Evolutionary conservation across 2,797 vertebrate genomes (phyloP), one percentile per base, ranked within the genome.

Genomic region (Leptatherina wallacei): DNA sequence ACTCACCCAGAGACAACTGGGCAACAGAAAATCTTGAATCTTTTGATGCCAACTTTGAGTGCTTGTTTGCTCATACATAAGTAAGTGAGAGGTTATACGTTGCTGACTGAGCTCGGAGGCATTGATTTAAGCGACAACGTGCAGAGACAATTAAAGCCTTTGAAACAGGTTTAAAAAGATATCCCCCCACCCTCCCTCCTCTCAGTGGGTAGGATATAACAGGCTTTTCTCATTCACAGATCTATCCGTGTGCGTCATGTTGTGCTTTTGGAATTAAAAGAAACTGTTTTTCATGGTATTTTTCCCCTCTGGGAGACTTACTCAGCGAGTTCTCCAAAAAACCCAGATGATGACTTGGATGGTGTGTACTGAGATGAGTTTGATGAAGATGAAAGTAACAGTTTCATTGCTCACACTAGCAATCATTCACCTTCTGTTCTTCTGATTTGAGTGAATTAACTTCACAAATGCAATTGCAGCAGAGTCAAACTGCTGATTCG

Each of bases 401-500:
- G 56, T 74, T 64, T 54, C n/a, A 49, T 16, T 40, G 27, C 58
- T 27, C 63, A 27, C 51, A 33, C 51, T 66, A 42, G 66, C 51
- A 72, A 4, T 6, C 72, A 18, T 76, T 80, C 13, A n/a, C 27
- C 35, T 65, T 62, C 51, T 4, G 55, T 73, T 80, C 73, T 55
- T 61, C 40, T 76, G 29, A 79, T 86, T 65, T 71, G 22, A 64
- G 35, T 84, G 82, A 65, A 74, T 82, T 78, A 66, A 68, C 56
- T 69, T 60, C 61, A 65, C 65, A 78, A 73, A 85, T 78, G 80
- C 86, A 65, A 78, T 30, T 4, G 14, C 80, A 83, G 85, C 84
- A 88, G 54, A 88, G 59, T 44, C 61, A 55, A 67, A 57, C n/a
- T 87, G 86, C 83, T 85, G 85, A 87, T 77, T 85, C 78, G 81